Evolutionary conservation across 2,797 vertebrate species (phyloP).

Genomic region (Helostoma temminkii): DNA sequence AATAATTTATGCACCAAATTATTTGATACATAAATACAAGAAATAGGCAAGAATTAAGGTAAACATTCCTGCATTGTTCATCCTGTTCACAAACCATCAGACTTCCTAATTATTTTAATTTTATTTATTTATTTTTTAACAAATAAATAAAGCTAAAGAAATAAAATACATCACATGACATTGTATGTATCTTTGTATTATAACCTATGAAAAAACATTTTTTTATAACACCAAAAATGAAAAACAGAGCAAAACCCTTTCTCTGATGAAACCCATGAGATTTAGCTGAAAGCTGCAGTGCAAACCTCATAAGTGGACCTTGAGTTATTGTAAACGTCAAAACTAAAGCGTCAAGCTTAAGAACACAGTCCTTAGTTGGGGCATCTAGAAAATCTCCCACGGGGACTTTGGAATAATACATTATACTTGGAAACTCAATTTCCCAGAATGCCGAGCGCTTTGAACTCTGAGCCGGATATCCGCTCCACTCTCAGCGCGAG

Average conservation of each 20-base stretch:
- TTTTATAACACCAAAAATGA: too few relatives aligned
- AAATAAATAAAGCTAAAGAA: too few relatives aligned
- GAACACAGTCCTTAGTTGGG: not conserved
- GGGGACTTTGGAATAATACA: accelerated
- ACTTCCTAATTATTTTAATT: too few relatives aligned
- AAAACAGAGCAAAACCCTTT: not conserved
- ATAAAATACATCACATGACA: too few relatives aligned
- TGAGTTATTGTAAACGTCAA: not conserved
- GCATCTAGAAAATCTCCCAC: accelerated
- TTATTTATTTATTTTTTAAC: too few relatives aligned
- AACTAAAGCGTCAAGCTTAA: not conserved
- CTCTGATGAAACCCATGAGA: not conserved
- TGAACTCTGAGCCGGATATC: constrained; percentile 50
- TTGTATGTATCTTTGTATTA: too few relatives aligned
- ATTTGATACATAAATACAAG: too few relatives aligned
- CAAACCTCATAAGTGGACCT: not conserved
- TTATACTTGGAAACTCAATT: constrained; percentile 22
- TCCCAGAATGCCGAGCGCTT: constrained; percentile 55
- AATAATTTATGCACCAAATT: too few relatives aligned
- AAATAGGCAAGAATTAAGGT: too few relatives aligned
- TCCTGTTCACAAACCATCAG: too few relatives aligned
- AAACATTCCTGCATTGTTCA: too few relatives aligned
- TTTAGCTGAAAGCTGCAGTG: not conserved
- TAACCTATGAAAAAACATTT: too few relatives aligned
- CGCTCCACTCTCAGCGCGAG: accelerated